Conservation (phyloP, 2,888 invertebrate species). For the Amphiduros pacificus region DNA sequence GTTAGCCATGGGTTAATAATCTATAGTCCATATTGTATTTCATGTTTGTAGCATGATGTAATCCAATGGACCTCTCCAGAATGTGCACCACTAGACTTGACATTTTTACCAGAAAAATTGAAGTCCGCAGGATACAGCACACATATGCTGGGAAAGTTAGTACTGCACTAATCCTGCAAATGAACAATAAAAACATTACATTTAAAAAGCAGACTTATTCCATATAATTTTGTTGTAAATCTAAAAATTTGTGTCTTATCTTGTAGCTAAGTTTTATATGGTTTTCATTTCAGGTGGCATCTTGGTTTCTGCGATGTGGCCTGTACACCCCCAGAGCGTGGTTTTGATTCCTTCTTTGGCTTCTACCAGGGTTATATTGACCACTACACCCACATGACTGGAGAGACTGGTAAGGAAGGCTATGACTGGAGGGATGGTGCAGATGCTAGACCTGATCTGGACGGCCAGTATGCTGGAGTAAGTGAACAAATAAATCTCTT, state of each 20-base stretch:
- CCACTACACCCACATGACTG: background rate
- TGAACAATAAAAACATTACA: too few relatives aligned
- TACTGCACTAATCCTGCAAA: too few relatives aligned
- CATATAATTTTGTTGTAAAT: too few relatives aligned
- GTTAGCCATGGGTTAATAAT: too few relatives aligned
- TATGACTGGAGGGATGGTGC: background rate
- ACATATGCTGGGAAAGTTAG: background rate
- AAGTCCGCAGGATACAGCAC: background rate
- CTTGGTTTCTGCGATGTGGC: background rate
- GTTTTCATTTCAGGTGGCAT: background rate
- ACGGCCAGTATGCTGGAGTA: background rate
- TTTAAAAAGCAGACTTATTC: too few relatives aligned
- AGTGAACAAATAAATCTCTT: too few relatives aligned
- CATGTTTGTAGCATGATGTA: too few relatives aligned
- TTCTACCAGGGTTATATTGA: background rate
- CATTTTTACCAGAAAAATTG: background rate
- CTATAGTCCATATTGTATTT: too few relatives aligned
- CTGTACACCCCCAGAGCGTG: background rate
- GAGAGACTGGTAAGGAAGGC: too few relatives aligned
- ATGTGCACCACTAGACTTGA: background rate
- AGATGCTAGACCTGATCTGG: background rate
- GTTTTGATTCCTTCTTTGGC: conserved; percentile 1
- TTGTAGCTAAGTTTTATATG: background rate
- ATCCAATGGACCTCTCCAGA: background rate
- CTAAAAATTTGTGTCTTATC: background rate